Percentiles rank a stretch among this genome's conserved stretches.
Evolutionary conservation across 2,113 vertebrate genomes (phyloP).

Genomic region (Orcinus orca): DNA sequence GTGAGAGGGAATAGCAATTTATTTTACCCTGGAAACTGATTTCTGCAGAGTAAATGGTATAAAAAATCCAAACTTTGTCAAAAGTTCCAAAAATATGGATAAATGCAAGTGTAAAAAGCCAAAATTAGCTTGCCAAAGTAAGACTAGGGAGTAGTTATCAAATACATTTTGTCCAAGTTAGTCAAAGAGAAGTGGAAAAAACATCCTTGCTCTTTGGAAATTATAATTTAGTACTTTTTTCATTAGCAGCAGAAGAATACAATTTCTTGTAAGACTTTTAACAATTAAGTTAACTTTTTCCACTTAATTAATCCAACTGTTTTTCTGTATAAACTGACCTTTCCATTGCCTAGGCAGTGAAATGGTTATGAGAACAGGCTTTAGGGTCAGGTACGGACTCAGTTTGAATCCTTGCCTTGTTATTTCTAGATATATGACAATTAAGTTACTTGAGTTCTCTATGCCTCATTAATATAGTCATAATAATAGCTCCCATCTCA

Average conservation of each 20-base stretch:
- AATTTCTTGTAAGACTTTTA: background rate
- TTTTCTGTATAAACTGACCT: background rate
- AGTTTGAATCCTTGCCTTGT: background rate
- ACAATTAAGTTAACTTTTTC: background rate
- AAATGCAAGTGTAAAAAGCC: background rate
- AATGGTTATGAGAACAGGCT: background rate
- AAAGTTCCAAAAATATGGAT: background rate
- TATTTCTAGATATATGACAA: background rate
- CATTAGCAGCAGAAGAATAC: background rate
- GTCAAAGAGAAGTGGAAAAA: background rate
- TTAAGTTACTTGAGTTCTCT: background rate
- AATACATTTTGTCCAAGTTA: background rate
- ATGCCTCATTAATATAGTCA: background rate
- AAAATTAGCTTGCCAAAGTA: background rate
- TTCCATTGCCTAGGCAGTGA: background rate
- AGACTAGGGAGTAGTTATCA: background rate
- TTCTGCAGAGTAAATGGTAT: background rate
- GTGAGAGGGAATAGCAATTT: background rate
- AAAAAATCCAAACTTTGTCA: background rate
- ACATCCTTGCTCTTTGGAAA: background rate
- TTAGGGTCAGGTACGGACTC: background rate
- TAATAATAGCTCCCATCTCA: background rate
- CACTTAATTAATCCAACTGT: background rate
- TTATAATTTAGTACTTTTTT: background rate
- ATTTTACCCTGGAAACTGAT: background rate